phyloP scores from a whole-genome alignment of 2,888 invertebrate genomes.

The Phorcus lineatus region DNA sequence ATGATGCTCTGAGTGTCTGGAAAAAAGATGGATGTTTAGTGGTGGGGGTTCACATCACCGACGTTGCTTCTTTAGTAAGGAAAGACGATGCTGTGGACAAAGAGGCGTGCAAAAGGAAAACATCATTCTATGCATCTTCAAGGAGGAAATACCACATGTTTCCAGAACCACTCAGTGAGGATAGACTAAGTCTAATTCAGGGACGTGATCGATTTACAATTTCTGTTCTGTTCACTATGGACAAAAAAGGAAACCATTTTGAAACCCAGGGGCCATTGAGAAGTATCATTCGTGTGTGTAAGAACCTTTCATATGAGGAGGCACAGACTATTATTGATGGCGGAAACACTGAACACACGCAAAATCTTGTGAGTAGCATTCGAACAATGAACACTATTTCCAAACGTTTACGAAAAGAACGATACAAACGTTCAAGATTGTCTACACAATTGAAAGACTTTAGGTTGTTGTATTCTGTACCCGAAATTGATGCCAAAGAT shows the following conservation, averaged over 20 bases:
- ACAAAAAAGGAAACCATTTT: slow-evolving; percentile 37
- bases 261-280: slow-evolving; percentile 18
- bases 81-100: slow-evolving; percentile 46
- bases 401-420: slow-evolving; percentile 27
- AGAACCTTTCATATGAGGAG: slow-evolving; percentile 48
- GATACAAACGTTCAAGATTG: slow-evolving; percentile 35
- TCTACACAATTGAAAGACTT: slow-evolving; percentile 38
- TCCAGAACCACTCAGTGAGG: slow-evolving; percentile 54
- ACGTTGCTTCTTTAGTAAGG: slow-evolving; percentile 45
- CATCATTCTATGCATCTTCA: slow-evolving; percentile 45
- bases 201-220: slow-evolving; percentile 46
- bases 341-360: not conserved
- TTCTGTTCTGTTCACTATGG: slow-evolving; percentile 51
- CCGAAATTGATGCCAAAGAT: slow-evolving; percentile 16
- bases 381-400: slow-evolving; percentile 35
- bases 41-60: slow-evolving; percentile 57
- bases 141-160: slow-evolving; percentile 47
- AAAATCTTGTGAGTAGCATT: slow-evolving; percentile 21
- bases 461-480: slow-evolving; percentile 25
- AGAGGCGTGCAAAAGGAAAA: slow-evolving; percentile 47
- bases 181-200: slow-evolving; percentile 51
- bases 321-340: slow-evolving; percentile 48
- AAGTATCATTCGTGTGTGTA: slow-evolving; percentile 32
- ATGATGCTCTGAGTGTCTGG: slow-evolving; percentile 53
- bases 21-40: slow-evolving; percentile 27